Conservation (phyloP, 2,113 vertebrate species). For the Chaetops frenatus region DNA sequence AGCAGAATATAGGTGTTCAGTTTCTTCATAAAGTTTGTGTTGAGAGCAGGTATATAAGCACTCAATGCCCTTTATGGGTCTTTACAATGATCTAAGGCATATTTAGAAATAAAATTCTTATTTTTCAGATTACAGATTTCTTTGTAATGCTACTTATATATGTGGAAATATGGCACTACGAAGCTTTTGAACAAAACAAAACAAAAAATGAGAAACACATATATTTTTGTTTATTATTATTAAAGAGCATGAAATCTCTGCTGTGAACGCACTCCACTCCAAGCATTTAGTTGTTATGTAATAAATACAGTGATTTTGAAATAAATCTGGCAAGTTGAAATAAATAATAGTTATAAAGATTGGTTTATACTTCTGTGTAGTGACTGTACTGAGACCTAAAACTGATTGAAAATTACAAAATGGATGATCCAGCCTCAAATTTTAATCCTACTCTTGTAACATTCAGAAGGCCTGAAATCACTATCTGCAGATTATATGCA, state of each 20-base stretch:
- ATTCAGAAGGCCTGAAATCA: neutral
- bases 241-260: neutral
- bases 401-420: neutral
- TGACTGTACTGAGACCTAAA: neutral
- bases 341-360: neutral
- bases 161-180: neutral
- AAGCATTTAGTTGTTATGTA: neutral
- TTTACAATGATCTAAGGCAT: neutral
- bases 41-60: neutral
- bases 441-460: neutral
- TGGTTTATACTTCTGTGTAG: neutral
- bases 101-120: neutral
- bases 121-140: neutral
- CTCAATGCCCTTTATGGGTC: neutral
- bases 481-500: neutral
- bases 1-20: neutral
- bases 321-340: neutral
- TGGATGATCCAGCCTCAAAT: neutral
- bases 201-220: neutral
- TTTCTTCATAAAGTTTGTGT: neutral
- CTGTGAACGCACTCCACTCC: neutral
- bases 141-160: neutral
- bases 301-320: neutral
- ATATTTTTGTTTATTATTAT: neutral
- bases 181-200: neutral